Percentiles rank a stretch among this genome's conserved stretches.
Conservation (phyloP, 2,113 vertebrate genomes). For the Macquaria ambigua region DNA sequence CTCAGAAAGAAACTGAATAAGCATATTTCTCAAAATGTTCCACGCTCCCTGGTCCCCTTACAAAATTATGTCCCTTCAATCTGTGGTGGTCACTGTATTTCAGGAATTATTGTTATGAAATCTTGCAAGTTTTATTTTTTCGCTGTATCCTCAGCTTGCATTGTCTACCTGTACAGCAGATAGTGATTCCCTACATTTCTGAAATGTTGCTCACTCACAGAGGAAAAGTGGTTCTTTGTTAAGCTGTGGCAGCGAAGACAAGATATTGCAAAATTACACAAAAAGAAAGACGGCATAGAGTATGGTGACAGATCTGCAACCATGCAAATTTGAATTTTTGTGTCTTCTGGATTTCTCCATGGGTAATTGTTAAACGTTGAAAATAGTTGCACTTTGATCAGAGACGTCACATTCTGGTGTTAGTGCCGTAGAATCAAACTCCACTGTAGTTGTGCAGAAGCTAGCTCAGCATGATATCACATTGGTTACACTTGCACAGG, state of each 20-base stretch:
- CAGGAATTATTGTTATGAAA: conserved; percentile 3
- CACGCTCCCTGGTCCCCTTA: fast-evolving
- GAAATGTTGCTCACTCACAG: neutral
- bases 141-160: conserved; percentile 13
- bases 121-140: conserved; percentile 15
- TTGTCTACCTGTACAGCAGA: neutral
- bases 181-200: conserved; percentile 6
- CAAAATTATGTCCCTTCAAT: neutral
- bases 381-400: conserved; percentile 24
- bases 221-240: conserved; percentile 8
- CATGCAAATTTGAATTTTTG: conserved; percentile 25
- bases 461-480: neutral
- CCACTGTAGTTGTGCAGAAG: neutral
- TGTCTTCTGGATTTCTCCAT: neutral
- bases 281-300: conserved; percentile 1
- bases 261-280: conserved; percentile 14
- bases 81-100: conserved; percentile 8
- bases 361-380: conserved; percentile 30
- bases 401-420: neutral
- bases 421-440: neutral
- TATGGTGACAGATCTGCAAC: conserved; percentile 39
- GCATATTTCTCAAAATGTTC: no score
- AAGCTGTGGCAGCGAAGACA: conserved; percentile 16
- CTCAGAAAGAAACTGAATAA: neutral
- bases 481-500: neutral